Base-by-base conservation (phyloP, 2,888 invertebrate genomes). In the Leptura quadrifasciata region DNA sequence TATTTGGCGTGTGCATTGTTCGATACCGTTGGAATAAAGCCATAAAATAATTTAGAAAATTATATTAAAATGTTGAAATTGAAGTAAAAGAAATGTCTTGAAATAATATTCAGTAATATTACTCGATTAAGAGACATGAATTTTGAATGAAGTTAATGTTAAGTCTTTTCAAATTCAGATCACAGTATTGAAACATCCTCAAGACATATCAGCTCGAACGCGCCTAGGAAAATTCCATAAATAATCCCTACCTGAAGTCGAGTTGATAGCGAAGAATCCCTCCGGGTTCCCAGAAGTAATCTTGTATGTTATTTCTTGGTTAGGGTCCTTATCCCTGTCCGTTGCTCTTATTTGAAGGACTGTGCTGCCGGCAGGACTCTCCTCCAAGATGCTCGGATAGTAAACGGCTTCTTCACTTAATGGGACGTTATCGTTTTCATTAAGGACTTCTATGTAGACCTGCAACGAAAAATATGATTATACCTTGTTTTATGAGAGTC, bases 351-450 rank as follows among this genome's bases (percentile, higher is more conserved):
- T 92, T 87, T 93, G 92, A 47, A 95, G 91, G 72, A 98, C 94
- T 79, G 91, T 91, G 78, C 93, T 92, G 82, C 94, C 95, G 47
- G 92, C 90, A 15, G 93, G 92, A 85, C 95, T 94, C 88, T 96
- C 95, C 91, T 98, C 98, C 39, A 91, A 88, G 77, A 98, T 93
- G 35, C 91, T 91, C 2, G 95, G 95, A 87, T 94, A 93, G 91
- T 98, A 98, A 76, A 96, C 94, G 15, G 98, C 96, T 84, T 93
- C 93, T 84, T 93, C 93, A 78, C 98, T 96, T 89, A 97, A 91
- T 71, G 99, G 99, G 58, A 94, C 94, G 91, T 98, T 97, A 91
- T 99, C 99, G 90, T 99, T 99, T 86, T 95, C 96, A 90, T 99
- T 97, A 83, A 94, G 91, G 80, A 99, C 95, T 87, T 95, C 94